Evolutionary conservation across 2,797 vertebrate species (phyloP), one percentile per base, ranked within the genome.

Genomic region (Moxostoma hubbsi): DNA sequence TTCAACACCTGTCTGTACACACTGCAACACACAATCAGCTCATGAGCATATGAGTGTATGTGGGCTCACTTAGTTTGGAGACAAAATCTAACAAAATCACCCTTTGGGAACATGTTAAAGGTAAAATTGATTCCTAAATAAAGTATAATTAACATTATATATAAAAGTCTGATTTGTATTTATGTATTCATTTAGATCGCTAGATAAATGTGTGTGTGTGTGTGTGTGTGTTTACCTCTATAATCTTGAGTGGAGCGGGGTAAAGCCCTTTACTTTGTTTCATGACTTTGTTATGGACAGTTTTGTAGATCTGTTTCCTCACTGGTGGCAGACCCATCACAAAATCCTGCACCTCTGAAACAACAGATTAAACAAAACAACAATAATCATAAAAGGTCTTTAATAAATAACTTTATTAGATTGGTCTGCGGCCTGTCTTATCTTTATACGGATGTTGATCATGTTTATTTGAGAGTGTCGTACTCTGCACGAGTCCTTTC

Each of bases 181-280:
- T 36, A 36, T 36, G 3, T 36, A 36, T 36, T 36, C 36, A 36
- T 36, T 36, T 36, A 36, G 36, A 36, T 36, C 36, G 4, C 36
- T 36, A 2, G n/a, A 10, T n/a, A 15, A 24, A 51, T 43, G 55
- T 58, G 18, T 49, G 51, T 67, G n/a, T 59, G 46, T 58, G n/a
- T 59, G 63, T 47, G n/a, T 36, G 10, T 11, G 8, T 43, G 49
- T 0, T 8, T 87, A 96, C 95, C 90, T 96, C 93, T 13, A 96
- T 95, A 84, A 96, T 95, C 80, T 92, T 94, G 45, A 95, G 86
- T 0, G 95, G 95, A 5, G 95, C 95, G 12, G 95, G 95, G 73
- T 96, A 96, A 12, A 96, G 94, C 0, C 95, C 95, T 90, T 95
- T 95, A 70, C 94, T 95, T 88, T 95, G 94, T 76, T 94, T 95